A percentile compares a stretch with the other conserved stretches of the same genome.
These are phyloP conservation scores for Schizothorax lantsangensis DNA, from an alignment of 2,797 vertebrate genomes.

Conservation along the genomic window DNA sequence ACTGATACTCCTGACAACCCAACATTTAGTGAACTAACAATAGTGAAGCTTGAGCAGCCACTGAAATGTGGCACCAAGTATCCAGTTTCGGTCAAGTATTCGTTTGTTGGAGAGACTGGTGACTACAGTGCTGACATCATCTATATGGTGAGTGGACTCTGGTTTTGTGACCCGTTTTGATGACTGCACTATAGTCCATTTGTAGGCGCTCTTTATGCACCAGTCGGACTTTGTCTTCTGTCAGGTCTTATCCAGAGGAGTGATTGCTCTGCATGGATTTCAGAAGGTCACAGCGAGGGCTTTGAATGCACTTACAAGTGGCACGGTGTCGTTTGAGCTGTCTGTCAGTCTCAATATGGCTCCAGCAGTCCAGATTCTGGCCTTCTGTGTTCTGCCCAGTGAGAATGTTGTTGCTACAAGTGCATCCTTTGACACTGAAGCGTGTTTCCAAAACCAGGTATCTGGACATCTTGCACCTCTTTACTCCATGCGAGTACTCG, in stretches of 20 bases:
- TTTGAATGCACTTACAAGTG: slow-evolving; percentile 62
- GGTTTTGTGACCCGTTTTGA: neutral
- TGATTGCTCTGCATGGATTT: slow-evolving; percentile 31
- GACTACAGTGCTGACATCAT: slow-evolving; percentile 59
- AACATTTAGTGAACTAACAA: slow-evolving; percentile 65
- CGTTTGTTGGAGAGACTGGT: slow-evolving; percentile 65
- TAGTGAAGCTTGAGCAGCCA: slow-evolving; percentile 49
- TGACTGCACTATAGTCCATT: too few species aligned
- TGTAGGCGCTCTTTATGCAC: too few species aligned
- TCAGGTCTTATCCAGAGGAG: slow-evolving; percentile 58
- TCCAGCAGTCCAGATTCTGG: slow-evolving; percentile 70
- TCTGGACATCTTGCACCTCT: slow-evolving; percentile 13
- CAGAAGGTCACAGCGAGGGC: slow-evolving; percentile 14
- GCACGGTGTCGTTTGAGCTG: slow-evolving; percentile 64
- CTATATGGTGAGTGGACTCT: slow-evolving; percentile 66
- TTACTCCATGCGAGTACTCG: rapidly evolving
- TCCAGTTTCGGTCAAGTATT: slow-evolving; percentile 65
- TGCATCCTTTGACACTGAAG: slow-evolving; percentile 66
- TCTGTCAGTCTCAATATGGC: slow-evolving; percentile 62
- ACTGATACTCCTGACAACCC: slow-evolving; percentile 50
- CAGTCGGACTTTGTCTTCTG: neutral
- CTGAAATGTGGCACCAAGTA: slow-evolving; percentile 64
- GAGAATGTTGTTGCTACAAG: slow-evolving; percentile 66
- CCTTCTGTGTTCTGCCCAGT: slow-evolving; percentile 70
- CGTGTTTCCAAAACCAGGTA: slow-evolving; percentile 74